These are phyloP conservation scores for Acanthis flammea DNA, from an alignment of 2,797 vertebrate genomes.

Conservation along the genomic window DNA sequence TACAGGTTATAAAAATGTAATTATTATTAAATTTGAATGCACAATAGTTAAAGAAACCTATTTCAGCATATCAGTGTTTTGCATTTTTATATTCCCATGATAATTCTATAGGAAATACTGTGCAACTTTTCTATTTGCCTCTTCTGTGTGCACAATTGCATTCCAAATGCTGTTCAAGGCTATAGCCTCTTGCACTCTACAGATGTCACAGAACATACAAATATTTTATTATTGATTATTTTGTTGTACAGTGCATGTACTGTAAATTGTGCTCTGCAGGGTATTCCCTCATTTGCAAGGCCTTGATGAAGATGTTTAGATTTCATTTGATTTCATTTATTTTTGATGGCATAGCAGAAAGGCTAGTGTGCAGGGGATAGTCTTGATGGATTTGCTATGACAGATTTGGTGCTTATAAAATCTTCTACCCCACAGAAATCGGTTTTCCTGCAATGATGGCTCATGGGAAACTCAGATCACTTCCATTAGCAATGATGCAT, in stretches of 20 bases:
- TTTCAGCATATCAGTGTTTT: not conserved
- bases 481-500: conserved; percentile 31
- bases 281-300: conserved; percentile 21
- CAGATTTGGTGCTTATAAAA: conserved; percentile 79
- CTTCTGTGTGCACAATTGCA: not conserved
- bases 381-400: conserved; percentile 84
- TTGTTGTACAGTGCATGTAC: not conserved
- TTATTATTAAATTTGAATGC: not conserved
- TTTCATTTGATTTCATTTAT: conserved; percentile 46
- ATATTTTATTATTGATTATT: not conserved
- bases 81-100: not conserved
- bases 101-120: not conserved
- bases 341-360: conserved; percentile 31
- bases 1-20: not conserved
- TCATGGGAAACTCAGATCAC: conserved; percentile 28
- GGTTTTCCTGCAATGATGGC: conserved; percentile 30
- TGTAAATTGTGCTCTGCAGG: not conserved
- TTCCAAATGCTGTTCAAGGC: not conserved
- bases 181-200: not conserved
- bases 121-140: not conserved
- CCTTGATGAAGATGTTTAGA: conserved; percentile 37
- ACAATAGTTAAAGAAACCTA: not conserved
- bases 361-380: conserved; percentile 27
- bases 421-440: conserved; percentile 35
- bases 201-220: not conserved